phyloP scores from a whole-genome alignment of 1,140 invertebrate species.

The Temnothorax curvispinosus region DNA sequence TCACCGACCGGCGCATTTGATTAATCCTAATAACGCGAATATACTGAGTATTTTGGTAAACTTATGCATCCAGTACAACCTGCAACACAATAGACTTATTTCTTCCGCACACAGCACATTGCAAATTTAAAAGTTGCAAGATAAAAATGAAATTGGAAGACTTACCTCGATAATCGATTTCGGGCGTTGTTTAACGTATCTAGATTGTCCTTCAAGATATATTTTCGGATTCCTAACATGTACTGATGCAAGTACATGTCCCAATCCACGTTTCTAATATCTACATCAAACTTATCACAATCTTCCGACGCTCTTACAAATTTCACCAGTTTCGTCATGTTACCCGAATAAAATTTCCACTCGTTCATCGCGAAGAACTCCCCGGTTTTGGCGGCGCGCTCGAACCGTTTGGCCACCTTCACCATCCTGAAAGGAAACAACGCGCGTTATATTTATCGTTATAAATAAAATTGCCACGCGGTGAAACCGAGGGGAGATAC shows the following conservation, averaged over 20 bases:
- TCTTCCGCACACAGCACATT: not conserved
- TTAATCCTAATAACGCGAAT: conserved; percentile 77
- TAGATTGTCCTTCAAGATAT: conserved; percentile 91
- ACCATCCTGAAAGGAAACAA: conserved; percentile 89
- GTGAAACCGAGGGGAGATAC: conserved; percentile 72
- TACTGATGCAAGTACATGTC: conserved; percentile 90
- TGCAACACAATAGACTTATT: conserved; percentile 69
- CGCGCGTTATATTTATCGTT: not conserved
- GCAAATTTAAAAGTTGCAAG: not conserved
- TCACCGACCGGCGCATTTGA: conserved; percentile 76
- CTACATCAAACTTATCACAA: conserved; percentile 87
- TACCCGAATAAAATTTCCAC: conserved; percentile 93
- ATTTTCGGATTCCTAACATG: conserved; percentile 92
- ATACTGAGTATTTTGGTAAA: conserved; percentile 78
- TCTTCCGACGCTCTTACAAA: conserved; percentile 88
- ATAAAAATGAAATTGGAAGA: not conserved
- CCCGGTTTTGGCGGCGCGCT: conserved; percentile 91
- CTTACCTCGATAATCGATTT: conserved; percentile 89
- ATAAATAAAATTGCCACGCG: not conserved
- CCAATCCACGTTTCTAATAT: conserved; percentile 89
- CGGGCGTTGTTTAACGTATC: conserved; percentile 88
- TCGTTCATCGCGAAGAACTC: conserved; percentile 95
- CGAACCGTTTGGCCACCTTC: conserved; percentile 92
- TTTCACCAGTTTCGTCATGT: conserved; percentile 89
- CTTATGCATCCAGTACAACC: conserved; percentile 83